These are phyloP conservation scores for Dastarcus helophoroides DNA, from an alignment of 2,888 invertebrate genomes.

Conservation along the genomic window DNA sequence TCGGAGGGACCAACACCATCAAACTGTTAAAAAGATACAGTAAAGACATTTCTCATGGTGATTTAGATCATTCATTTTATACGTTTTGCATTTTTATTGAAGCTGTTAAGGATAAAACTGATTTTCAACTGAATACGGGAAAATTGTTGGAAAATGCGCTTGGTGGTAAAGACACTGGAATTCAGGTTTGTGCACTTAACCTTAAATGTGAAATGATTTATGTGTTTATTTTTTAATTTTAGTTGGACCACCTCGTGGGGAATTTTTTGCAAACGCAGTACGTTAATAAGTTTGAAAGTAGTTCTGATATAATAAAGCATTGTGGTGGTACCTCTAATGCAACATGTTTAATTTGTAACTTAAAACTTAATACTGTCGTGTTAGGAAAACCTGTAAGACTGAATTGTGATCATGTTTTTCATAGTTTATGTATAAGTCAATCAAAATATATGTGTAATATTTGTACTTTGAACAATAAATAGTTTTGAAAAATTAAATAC, in stretches of 20 bases:
- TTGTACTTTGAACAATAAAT: slow-evolving; percentile 1
- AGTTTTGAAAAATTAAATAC: too few species aligned
- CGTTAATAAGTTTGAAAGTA: too few species aligned
- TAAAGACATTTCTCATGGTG: not conserved
- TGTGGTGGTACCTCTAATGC: too few species aligned
- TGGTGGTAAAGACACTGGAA: not conserved
- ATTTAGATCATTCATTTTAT: not conserved
- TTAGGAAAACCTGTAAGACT: not conserved
- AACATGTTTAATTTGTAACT: not conserved
- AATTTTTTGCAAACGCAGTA: too few species aligned
- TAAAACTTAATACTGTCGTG: not conserved
- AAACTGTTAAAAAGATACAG: not conserved
- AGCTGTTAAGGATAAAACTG: too few species aligned
- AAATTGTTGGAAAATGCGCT: slow-evolving; percentile 1
- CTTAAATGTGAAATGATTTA: too few species aligned
- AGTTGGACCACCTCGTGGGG: not conserved
- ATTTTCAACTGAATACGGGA: too few species aligned
- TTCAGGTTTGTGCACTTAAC: not conserved
- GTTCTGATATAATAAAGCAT: too few species aligned
- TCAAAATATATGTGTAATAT: not conserved
- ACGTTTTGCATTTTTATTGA: not conserved
- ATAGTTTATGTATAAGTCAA: not conserved
- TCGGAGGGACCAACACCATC: not conserved
- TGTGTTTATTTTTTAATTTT: not conserved
- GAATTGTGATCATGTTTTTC: slow-evolving; percentile 1